Percentiles rank a stretch among this genome's conserved stretches.
Evolutionary conservation across 2,888 invertebrate species (phyloP).

Genomic region (Agrotis exclamationis): DNA sequence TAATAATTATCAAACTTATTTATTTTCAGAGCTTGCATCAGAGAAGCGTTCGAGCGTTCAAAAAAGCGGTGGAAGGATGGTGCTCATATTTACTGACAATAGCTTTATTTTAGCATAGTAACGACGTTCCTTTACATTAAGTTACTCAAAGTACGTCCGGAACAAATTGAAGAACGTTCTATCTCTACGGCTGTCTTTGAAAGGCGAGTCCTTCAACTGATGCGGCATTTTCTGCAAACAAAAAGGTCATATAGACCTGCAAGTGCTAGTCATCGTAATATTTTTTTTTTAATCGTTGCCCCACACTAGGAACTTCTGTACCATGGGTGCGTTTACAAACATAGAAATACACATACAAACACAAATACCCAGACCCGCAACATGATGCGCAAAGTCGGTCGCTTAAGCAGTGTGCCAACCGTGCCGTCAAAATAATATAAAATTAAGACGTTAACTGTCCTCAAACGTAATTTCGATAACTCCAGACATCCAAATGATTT

Average conservation of each 20-base stretch:
- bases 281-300: too few species aligned
- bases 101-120: conserved; percentile 35
- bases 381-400: too few species aligned
- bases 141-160: conserved; percentile 48
- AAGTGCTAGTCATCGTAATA: too few species aligned
- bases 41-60: conserved; percentile 94
- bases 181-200: conserved; percentile 9
- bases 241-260: conserved; percentile 15
- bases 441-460: too few species aligned
- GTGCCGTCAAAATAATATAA: too few species aligned
- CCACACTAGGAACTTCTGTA: too few species aligned
- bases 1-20: background rate
- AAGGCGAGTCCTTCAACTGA: background rate
- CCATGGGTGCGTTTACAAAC: too few species aligned
- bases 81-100: conserved; percentile 80
- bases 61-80: conserved; percentile 90
- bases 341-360: too few species aligned
- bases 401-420: too few species aligned
- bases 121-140: conserved; percentile 50
- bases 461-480: too few species aligned
- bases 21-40: conserved; percentile 92
- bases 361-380: too few species aligned
- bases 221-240: background rate
- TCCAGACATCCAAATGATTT: too few species aligned
- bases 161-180: conserved; percentile 24